Evolutionary conservation across 2,113 vertebrate genomes (phyloP).

Genomic region (Montifringilla adamsi): DNA sequence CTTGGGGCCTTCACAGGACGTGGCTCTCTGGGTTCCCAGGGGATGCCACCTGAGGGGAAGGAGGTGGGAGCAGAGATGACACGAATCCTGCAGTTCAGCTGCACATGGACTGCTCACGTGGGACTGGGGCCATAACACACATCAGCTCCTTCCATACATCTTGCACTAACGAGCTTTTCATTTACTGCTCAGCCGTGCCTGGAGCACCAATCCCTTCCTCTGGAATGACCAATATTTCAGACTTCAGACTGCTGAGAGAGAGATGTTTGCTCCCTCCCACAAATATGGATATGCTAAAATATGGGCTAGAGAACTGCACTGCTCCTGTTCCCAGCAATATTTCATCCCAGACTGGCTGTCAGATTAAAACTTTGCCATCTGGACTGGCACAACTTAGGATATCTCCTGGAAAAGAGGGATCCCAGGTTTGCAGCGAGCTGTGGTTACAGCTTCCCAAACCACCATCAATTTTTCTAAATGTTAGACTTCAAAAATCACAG

Average conservation of each 20-base stretch:
- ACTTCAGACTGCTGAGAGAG: not conserved
- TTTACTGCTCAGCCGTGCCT: not conserved
- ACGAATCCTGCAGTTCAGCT: not conserved
- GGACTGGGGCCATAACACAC: not conserved
- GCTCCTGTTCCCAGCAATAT: not conserved
- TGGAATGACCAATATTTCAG: not conserved
- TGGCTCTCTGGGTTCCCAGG: not conserved
- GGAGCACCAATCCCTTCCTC: not conserved
- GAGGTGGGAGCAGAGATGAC: not conserved
- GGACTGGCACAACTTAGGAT: not conserved
- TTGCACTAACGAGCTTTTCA: not conserved
- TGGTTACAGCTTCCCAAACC: not conserved
- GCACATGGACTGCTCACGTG: fast-evolving
- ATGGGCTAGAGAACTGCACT: not conserved
- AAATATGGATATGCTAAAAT: not conserved
- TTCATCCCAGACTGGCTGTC: constrained; percentile 9
- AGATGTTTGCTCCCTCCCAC: not conserved
- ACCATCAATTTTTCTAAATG: not conserved
- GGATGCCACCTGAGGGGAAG: not conserved
- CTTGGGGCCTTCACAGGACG: not conserved
- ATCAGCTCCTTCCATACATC: not conserved
- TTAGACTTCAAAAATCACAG: not conserved
- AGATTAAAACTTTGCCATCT: constrained; percentile 40
- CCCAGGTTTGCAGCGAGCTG: not conserved
- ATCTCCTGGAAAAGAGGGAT: not conserved